A percentile compares a stretch with the other conserved stretches of the same genome.
phyloP scores from a whole-genome alignment of 2,888 invertebrate genomes.

The Synanthedon myopaeformis region DNA sequence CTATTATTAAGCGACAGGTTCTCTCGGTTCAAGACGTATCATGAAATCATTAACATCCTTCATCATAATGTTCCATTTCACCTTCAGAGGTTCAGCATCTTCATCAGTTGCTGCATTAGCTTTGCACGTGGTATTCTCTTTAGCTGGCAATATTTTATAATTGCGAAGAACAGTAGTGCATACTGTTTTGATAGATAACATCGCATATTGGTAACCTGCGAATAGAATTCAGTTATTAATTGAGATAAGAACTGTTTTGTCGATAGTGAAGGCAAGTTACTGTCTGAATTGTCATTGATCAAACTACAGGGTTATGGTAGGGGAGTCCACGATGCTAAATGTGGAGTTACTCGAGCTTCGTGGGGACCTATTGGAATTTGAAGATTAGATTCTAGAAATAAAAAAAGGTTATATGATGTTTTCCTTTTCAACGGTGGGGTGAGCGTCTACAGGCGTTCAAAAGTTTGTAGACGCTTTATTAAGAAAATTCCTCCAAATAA shows the following conservation, averaged over 20 bases:
- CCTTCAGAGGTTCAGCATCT: constrained; percentile 7
- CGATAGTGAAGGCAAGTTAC: too few relatives aligned
- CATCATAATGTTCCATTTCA: constrained; percentile 25
- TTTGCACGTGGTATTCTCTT: background rate
- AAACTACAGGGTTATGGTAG: too few relatives aligned
- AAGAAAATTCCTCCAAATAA: too few relatives aligned
- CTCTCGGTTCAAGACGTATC: constrained; percentile 13
- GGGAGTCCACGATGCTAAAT: too few relatives aligned
- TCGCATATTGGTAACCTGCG: constrained; percentile 21
- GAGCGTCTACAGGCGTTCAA: too few relatives aligned
- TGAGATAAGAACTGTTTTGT: background rate
- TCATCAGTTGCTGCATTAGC: background rate
- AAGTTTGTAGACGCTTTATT: too few relatives aligned
- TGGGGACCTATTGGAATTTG: too few relatives aligned
- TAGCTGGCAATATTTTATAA: constrained; percentile 13
- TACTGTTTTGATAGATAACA: constrained; percentile 22
- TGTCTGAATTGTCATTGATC: too few relatives aligned
- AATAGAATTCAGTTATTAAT: background rate
- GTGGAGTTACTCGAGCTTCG: too few relatives aligned
- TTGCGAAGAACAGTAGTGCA: constrained; percentile 18
- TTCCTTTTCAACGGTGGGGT: too few relatives aligned
- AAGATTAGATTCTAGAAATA: too few relatives aligned
- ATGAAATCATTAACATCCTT: constrained; percentile 17
- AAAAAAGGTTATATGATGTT: too few relatives aligned
- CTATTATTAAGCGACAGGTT: background rate